Conservation (phyloP, 2,888 invertebrate species). For the Drosophila atripex region DNA sequence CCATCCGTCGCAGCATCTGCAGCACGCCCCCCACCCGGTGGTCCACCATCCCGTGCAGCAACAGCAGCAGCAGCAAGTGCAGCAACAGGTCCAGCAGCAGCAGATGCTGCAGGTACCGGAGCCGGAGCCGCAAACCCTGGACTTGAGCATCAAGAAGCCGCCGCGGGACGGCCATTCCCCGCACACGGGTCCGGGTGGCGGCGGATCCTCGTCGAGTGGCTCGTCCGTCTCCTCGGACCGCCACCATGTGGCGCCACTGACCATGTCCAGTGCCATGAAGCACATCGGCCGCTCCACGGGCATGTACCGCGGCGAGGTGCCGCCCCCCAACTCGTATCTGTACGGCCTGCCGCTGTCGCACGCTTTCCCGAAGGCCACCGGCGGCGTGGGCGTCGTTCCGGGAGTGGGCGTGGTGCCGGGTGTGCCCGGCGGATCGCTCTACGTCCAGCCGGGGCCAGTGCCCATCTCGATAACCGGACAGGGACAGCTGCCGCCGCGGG, state of each 20-base stretch:
- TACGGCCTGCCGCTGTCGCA: slow-evolving; percentile 82
- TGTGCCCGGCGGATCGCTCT: slow-evolving; percentile 80
- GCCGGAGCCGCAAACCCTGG: slow-evolving; percentile 88
- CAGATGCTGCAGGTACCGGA: slow-evolving; percentile 68
- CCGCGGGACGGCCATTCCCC: slow-evolving; percentile 83
- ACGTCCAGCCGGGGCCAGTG: slow-evolving; percentile 84
- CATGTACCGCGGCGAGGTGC: slow-evolving; percentile 73
- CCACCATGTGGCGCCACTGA: slow-evolving; percentile 48
- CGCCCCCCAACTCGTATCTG: slow-evolving; percentile 81
- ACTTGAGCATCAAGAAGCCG: slow-evolving; percentile 91
- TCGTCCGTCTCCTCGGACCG: slow-evolving; percentile 65
- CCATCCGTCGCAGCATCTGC: slow-evolving; percentile 6
- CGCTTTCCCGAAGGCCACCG: slow-evolving; percentile 46
- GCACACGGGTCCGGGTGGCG: slow-evolving; percentile 58
- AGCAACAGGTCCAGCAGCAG: slow-evolving; percentile 20
- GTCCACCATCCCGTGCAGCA: slow-evolving; percentile 4
- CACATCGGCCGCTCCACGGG: slow-evolving; percentile 78
- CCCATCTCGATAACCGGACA: slow-evolving; percentile 79
- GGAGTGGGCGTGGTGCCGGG: slow-evolving; percentile 29
- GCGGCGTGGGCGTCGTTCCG: slow-evolving; percentile 10
- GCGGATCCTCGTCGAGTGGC: slow-evolving; percentile 20
- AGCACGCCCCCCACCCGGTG: slow-evolving; percentile 2
- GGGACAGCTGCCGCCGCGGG: slow-evolving; percentile 61
- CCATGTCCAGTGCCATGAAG: slow-evolving; percentile 63
- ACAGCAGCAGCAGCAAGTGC: slow-evolving; percentile 19